A percentile compares a stretch with the other conserved stretches of the same genome.
phyloP scores from a whole-genome alignment of 1,140 invertebrate species.

The Lepidotrigona ventralis region DNA sequence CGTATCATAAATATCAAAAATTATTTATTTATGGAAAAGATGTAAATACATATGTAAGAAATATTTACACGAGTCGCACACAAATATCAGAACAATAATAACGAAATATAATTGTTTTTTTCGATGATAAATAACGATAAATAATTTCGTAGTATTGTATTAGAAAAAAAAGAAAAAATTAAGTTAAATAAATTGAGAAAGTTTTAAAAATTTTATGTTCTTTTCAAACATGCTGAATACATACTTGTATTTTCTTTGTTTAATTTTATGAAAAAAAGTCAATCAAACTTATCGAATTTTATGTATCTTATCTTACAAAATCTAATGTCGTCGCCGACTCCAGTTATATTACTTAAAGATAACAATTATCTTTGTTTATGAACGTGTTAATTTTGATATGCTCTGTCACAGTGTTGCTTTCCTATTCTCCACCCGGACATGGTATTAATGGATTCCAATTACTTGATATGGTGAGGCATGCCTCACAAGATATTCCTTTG shows the following conservation, averaged over 20 bases:
- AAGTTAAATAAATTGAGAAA: neutral
- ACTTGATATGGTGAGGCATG: neutral
- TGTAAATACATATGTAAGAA: neutral
- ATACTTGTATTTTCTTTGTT: neutral
- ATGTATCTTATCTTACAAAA: neutral
- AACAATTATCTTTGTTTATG: neutral
- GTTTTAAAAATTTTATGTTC: neutral
- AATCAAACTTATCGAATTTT: neutral
- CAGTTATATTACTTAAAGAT: neutral
- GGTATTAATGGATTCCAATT: neutral
- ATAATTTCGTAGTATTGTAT: neutral
- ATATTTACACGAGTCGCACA: neutral
- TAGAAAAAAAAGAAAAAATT: neutral
- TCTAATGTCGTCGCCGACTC: neutral
- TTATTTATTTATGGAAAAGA: neutral
- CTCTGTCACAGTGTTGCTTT: neutral
- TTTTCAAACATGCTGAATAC: neutral
- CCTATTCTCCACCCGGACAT: too few species aligned
- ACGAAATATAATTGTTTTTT: neutral
- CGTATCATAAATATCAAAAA: neutral
- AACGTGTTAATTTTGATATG: neutral
- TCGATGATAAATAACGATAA: neutral
- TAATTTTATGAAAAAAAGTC: neutral
- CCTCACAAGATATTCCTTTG: neutral
- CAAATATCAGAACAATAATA: neutral